These are phyloP conservation scores for Daphoenositta chrysoptera DNA, from an alignment of 2,113 vertebrate species.

Conservation along the genomic window DNA sequence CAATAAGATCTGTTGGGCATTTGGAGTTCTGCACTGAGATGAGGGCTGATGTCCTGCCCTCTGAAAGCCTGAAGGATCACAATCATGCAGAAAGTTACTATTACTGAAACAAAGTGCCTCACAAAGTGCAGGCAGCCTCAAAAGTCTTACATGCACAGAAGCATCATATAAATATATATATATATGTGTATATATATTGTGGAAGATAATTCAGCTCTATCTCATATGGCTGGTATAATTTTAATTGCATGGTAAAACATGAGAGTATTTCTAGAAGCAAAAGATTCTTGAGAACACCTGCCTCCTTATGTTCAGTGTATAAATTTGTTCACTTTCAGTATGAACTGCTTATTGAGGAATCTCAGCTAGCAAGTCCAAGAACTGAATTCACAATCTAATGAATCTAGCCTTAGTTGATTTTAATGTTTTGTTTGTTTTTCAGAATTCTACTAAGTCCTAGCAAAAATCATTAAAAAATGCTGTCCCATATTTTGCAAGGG, in stretches of 20 bases:
- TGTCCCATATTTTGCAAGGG: neutral
- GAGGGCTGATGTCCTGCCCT: neutral
- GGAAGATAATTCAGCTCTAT: neutral
- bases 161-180: neutral
- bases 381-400: neutral
- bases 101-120: neutral
- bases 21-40: neutral
- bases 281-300: conserved; percentile 5
- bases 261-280: conserved; percentile 31
- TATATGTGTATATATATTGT: neutral
- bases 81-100: neutral
- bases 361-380: neutral
- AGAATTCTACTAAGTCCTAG: neutral
- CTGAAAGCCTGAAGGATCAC: neutral
- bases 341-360: neutral
- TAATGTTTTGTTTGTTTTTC: neutral
- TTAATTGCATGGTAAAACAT: conserved; percentile 23
- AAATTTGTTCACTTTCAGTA: neutral
- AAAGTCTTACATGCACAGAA: neutral
- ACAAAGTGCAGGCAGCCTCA: rapidly evolving
- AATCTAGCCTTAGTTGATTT: neutral
- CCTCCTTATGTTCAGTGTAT: conserved; percentile 5
- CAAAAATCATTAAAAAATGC: neutral
- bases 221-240: conserved; percentile 32
- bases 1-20: neutral